phyloP scores from a whole-genome alignment of 2,888 invertebrate genomes.

The Matsumyia berberina region DNA sequence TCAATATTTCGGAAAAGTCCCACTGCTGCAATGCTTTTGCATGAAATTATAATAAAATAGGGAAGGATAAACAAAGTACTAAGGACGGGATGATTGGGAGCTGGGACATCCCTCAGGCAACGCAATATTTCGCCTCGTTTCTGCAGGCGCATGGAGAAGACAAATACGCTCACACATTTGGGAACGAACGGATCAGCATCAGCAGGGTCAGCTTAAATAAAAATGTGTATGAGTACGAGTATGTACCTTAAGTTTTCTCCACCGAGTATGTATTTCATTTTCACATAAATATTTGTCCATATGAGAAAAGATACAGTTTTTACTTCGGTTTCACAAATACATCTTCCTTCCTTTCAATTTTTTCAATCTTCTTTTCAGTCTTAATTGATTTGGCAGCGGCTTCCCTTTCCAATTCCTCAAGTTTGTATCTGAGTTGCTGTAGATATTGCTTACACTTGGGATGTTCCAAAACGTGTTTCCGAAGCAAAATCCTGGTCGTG shows the following conservation, averaged over 20 bases:
- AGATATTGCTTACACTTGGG: neutral
- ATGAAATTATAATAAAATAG: constrained; percentile 24
- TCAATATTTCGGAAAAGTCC: constrained; percentile 15
- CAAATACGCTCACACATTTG: neutral
- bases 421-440: neutral
- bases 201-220: neutral
- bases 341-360: too few relatives aligned
- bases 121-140: too few relatives aligned
- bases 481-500: neutral
- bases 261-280: too few relatives aligned
- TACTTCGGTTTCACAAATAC: too few relatives aligned
- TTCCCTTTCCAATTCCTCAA: neutral
- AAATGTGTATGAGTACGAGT: neutral
- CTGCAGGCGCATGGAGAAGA: too few relatives aligned
- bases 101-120: constrained; percentile 3
- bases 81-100: neutral
- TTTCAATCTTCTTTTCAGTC: too few relatives aligned
- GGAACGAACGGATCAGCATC: neutral
- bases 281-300: too few relatives aligned
- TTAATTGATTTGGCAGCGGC: neutral
- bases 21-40: constrained; percentile 14
- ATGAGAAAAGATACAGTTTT: too few relatives aligned
- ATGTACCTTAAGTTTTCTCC: too few relatives aligned
- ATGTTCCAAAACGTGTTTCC: neutral
- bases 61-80: neutral